Evolutionary conservation across 2,797 vertebrate genomes (phyloP).

Genomic region (Uromys caudimaculatus): DNA sequence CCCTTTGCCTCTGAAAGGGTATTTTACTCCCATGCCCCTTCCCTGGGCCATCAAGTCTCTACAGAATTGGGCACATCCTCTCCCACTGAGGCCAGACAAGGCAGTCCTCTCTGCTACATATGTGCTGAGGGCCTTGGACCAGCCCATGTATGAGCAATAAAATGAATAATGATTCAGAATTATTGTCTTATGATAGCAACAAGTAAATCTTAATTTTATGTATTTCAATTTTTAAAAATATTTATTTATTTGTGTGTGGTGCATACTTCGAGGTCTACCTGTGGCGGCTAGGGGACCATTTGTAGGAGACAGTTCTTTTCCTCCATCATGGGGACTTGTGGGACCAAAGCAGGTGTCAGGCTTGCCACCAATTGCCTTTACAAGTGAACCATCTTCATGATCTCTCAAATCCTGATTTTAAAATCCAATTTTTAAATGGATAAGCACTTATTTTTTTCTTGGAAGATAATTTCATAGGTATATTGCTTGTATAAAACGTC

Average conservation of each 20-base stretch:
- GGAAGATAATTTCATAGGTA: not conserved
- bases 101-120: too few relatives aligned
- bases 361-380: not conserved
- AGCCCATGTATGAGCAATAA: not conserved
- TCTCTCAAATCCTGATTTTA: not conserved
- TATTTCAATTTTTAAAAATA: not conserved
- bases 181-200: not conserved
- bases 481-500: not conserved
- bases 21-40: not conserved
- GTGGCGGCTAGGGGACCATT: too few relatives aligned
- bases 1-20: not conserved
- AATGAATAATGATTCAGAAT: constrained; percentile 11
- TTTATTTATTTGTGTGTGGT: not conserved
- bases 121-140: not conserved
- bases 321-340: not conserved
- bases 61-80: not conserved
- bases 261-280: not conserved
- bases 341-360: too few relatives aligned
- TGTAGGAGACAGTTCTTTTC: not conserved
- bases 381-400: not conserved
- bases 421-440: constrained; percentile 29
- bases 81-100: not conserved
- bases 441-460: not conserved
- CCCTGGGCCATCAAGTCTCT: not conserved
- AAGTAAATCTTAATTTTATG: not conserved